Evolutionary conservation across 2,888 invertebrate genomes (phyloP).

Genomic region (Halictus quadricinctus): DNA sequence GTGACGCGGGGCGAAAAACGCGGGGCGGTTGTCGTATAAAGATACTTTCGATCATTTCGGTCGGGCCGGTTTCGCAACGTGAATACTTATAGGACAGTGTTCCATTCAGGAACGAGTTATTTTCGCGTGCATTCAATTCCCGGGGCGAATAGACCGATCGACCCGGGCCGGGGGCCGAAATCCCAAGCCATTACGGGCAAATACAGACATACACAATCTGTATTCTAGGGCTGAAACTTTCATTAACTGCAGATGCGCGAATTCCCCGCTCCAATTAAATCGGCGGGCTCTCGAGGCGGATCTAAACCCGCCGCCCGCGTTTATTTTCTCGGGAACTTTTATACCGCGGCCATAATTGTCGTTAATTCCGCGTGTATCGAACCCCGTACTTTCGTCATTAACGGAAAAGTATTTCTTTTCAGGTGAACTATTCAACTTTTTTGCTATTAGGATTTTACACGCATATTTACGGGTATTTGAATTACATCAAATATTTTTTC

Average conservation of each 20-base stretch:
- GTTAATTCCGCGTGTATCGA: constrained; percentile 22
- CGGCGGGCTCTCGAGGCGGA: neutral
- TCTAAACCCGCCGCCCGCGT: constrained; percentile 29
- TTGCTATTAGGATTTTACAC: too few species aligned
- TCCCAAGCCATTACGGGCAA: constrained; percentile 16
- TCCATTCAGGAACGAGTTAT: constrained; percentile 24
- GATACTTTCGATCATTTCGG: constrained; percentile 5
- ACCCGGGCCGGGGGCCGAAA: neutral
- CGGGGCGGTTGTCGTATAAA: neutral
- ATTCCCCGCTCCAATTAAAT: constrained; percentile 49
- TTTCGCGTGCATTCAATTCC: constrained; percentile 20
- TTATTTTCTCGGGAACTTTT: constrained; percentile 28
- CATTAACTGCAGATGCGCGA: constrained; percentile 50
- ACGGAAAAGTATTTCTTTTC: neutral
- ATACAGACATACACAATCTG: constrained; percentile 38
- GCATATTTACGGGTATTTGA: too few species aligned
- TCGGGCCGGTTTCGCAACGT: neutral
- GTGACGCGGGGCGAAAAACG: neutral
- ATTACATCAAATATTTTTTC: too few species aligned
- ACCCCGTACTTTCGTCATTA: neutral
- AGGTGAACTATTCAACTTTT: too few species aligned
- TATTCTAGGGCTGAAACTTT: constrained; percentile 35
- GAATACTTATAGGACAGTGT: constrained; percentile 11
- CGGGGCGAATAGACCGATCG: neutral
- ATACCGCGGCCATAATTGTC: constrained; percentile 26